Evolutionary conservation across 2,113 vertebrate species (phyloP), one percentile per base, ranked within the genome.

Genomic region (Bubo bubo): DNA sequence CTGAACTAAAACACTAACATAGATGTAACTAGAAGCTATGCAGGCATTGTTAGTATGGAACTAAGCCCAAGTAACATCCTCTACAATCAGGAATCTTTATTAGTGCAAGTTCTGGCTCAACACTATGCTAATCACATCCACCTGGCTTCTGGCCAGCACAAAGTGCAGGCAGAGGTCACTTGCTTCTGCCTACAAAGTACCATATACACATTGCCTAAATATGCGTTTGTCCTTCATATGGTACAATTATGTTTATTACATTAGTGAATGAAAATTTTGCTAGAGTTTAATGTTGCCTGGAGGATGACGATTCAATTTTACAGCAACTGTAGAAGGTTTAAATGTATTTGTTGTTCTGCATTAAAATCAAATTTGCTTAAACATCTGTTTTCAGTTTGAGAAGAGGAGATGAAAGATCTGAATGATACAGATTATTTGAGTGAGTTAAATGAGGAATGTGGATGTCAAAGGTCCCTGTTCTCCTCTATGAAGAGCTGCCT

Each of bases 91-190:
- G 16, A 60, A 91, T 64, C 83, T 94, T 91, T 94, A 96, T 96
- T 94, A 86, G 37, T 32, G 41, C 49, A 64, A 35, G 21, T 79
- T 89, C 89, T 94, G 91, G 80, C 84, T 95, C 95, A 85, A 94
- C 64, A 79, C 68, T 85, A n/a, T 91, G 70, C 73, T 96, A 93
- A 96, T 95, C 84, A 75, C 70, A 85, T 81, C 35, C 60, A 93
- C 52, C 76, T 94, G 96, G 94, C 68, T 93, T 75, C 76, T 56
- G 80, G 93, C 86, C 95, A 96, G 86, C 68, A 67, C 14, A 59
- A 56, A 96, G 91, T 81, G 73, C 94, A 96, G 47, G 73, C 64
- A 87, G 89, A 96, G 86, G 95, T 95, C 93, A 89, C 76, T 95
- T 89, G 26, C 76, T 60, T 96, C 93, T 89, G 68, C 73, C 52